Percentiles rank a stretch among this genome's conserved stretches.
Conservation (phyloP, 2,113 vertebrate genomes). For the human region DNA sequence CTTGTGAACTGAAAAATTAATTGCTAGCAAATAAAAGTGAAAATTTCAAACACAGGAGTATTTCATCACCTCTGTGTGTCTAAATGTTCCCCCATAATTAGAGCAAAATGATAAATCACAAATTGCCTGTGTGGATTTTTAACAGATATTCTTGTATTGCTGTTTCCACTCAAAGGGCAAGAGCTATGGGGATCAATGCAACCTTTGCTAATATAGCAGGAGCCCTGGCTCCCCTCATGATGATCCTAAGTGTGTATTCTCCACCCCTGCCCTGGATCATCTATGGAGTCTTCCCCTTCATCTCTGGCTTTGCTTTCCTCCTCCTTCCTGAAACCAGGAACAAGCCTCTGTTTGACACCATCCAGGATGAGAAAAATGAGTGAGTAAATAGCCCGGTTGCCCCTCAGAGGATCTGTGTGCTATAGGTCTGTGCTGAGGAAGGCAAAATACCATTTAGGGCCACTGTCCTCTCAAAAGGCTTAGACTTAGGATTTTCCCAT, state of each 20-base stretch:
- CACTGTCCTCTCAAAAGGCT: not conserved
- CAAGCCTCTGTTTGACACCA: constrained; percentile 84
- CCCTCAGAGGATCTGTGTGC: not conserved
- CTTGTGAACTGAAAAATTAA: not conserved
- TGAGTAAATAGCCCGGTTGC: not conserved
- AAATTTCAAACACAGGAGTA: not conserved
- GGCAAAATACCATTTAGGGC: not conserved
- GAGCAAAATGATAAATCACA: not conserved
- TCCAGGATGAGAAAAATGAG: constrained; percentile 84
- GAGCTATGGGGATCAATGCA: constrained; percentile 80
- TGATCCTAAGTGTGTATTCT: constrained; percentile 75
- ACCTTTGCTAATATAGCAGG: constrained; percentile 83
- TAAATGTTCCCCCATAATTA: not conserved
- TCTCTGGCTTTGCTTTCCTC: constrained; percentile 78
- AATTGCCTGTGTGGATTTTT: not conserved
- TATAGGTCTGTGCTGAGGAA: not conserved
- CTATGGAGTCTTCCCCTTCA: constrained; percentile 78
- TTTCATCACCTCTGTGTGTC: not conserved
- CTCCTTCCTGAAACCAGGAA: constrained; percentile 85
- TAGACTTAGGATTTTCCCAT: not conserved
- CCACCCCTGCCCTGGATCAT: constrained; percentile 78
- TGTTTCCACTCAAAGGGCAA: constrained; percentile 78
- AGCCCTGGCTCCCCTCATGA: constrained; percentile 82
- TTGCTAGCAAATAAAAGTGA: not conserved
- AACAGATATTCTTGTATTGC: not conserved